A percentile compares a stretch with the other conserved stretches of the same genome.
These are phyloP conservation scores for Macrotis lagotis DNA, from an alignment of 2,113 vertebrate species.

Conservation along the genomic window DNA sequence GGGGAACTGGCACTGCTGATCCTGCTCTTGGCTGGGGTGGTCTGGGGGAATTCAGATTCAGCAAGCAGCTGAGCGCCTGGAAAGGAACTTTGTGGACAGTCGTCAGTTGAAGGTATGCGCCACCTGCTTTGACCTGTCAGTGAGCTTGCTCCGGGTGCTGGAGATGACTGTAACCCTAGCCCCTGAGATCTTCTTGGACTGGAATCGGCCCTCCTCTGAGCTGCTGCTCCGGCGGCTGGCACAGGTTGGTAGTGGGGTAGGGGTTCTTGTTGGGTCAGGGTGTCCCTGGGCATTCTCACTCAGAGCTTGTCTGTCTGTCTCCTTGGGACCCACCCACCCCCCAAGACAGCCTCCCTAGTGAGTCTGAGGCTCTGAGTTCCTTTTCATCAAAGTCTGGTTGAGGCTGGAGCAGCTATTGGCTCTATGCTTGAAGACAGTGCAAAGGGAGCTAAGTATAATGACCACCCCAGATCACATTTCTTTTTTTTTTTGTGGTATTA, in stretches of 20 bases:
- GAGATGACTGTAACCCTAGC: conserved; percentile 98
- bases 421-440: neutral
- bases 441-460: neutral
- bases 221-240: conserved; percentile 94
- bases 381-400: neutral
- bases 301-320: neutral
- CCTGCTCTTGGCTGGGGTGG: neutral
- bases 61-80: conserved; percentile 96
- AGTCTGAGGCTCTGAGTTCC: no score
- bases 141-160: conserved; percentile 96
- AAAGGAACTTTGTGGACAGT: conserved; percentile 98
- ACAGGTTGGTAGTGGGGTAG: conserved; percentile 85
- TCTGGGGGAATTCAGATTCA: conserved; percentile 89
- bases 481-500: no score
- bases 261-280: neutral
- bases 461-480: neutral
- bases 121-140: conserved; percentile 98
- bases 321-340: neutral
- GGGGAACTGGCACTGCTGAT: neutral
- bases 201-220: conserved; percentile 93
- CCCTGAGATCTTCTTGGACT: conserved; percentile 96
- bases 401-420: neutral
- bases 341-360: neutral
- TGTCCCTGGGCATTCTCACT: neutral
- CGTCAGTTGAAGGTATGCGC: conserved; percentile 98